phyloP scores from a whole-genome alignment of 2,888 invertebrate genomes.

The Brenthis ino region DNA sequence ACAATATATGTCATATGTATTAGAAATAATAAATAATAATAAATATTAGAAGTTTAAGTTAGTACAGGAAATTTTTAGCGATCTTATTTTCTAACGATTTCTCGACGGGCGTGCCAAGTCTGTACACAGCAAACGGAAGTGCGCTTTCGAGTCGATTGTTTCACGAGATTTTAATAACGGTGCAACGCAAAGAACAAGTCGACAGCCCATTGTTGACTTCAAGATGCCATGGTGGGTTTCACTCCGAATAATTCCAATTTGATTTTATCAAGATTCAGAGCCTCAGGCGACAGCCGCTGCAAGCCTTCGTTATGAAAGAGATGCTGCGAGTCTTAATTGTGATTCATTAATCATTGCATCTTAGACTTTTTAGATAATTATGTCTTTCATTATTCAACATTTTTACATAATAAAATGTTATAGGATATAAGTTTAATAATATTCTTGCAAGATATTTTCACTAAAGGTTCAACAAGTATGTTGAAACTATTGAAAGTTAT shows the following conservation, averaged over 20 bases:
- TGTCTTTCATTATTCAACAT: neutral
- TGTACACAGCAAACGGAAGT: constrained; percentile 73
- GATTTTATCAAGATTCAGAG: constrained; percentile 55
- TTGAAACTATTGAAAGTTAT: constrained; percentile 25
- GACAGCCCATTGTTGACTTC: constrained; percentile 76
- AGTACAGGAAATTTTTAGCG: constrained; percentile 20
- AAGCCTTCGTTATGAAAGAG: constrained; percentile 35
- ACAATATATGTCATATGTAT: neutral
- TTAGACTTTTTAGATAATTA: constrained; percentile 3
- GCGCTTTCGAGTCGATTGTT: constrained; percentile 81
- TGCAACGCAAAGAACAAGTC: constrained; percentile 78
- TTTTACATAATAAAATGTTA: neutral
- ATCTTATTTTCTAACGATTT: constrained; percentile 36
- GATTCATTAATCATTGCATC: constrained; percentile 27
- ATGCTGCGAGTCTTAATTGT: constrained; percentile 25
- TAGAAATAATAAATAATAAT: neutral
- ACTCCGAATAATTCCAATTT: constrained; percentile 52
- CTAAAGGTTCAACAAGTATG: constrained; percentile 7
- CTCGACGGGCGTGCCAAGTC: constrained; percentile 49
- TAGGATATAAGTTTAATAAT: neutral
- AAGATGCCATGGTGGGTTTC: constrained; percentile 59
- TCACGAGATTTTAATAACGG: constrained; percentile 82
- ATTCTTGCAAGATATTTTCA: neutral
- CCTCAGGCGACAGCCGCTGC: constrained; percentile 38
- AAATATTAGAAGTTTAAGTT: no score